Percentiles rank a stretch among this genome's conserved stretches.
These are phyloP conservation scores for Zelleria hepariella DNA, from an alignment of 2,888 invertebrate genomes.

Conservation along the genomic window DNA sequence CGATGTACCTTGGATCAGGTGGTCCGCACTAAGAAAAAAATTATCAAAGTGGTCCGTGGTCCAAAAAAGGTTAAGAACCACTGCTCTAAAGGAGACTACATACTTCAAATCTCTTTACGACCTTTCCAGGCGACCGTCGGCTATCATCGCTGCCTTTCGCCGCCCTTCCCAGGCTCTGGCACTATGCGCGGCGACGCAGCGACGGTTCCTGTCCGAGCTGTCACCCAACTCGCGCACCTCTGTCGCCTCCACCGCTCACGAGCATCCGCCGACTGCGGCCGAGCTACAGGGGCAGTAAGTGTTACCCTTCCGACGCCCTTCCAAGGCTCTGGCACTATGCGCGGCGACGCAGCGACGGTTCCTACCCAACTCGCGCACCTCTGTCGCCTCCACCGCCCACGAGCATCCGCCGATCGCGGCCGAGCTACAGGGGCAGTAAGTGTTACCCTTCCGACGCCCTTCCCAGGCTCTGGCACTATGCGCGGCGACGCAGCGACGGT, in stretches of 20 bases:
- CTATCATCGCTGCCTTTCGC: constrained; percentile 75
- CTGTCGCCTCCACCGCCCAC: constrained; percentile 49
- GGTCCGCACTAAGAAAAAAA: too few species aligned
- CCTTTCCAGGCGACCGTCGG: constrained; percentile 72
- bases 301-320: constrained; percentile 73
- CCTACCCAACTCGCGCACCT: constrained; percentile 51
- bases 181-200: constrained; percentile 67
- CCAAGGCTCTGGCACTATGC: constrained; percentile 72
- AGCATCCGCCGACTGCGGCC: constrained; percentile 42
- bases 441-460: constrained; percentile 72
- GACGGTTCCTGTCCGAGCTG: constrained; percentile 54
- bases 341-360: constrained; percentile 66
- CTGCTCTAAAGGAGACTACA: too few species aligned
- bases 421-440: constrained; percentile 60
- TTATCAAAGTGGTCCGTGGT: too few species aligned
- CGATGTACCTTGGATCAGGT: too few species aligned
- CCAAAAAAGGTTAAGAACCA: too few species aligned
- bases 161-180: constrained; percentile 74
- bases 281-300: constrained; percentile 63
- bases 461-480: constrained; percentile 73
- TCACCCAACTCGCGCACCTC: constrained; percentile 52
- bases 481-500: constrained; percentile 64
- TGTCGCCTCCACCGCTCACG: constrained; percentile 48
- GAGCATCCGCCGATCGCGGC: constrained; percentile 48
- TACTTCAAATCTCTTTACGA: background rate